phyloP scores from a whole-genome alignment of 2,113 vertebrate species.

The Potamarius usumacintae region DNA sequence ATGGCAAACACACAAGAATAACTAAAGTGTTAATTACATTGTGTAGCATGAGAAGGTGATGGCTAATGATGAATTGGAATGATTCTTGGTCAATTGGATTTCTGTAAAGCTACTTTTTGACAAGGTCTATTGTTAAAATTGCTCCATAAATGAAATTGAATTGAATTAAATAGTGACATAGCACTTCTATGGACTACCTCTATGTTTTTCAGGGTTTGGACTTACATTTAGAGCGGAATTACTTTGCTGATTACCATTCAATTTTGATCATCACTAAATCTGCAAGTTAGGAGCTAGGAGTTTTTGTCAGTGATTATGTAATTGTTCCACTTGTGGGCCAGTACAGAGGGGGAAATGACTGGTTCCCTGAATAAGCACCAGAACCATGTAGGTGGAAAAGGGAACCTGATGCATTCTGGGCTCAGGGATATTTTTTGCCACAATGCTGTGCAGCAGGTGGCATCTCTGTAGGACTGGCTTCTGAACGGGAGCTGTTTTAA shows the following conservation, averaged over 20 bases:
- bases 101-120: not conserved
- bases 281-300: not conserved
- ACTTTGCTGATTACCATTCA: not conserved
- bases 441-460: constrained; percentile 27
- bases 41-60: too few species aligned
- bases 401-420: not conserved
- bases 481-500: constrained; percentile 58
- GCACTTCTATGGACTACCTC: too few species aligned
- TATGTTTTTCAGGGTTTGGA: too few species aligned
- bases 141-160: too few species aligned
- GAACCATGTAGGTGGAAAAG: constrained; percentile 16
- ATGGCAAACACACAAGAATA: too few species aligned
- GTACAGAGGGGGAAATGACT: not conserved
- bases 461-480: constrained; percentile 44
- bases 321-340: not conserved
- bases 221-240: not conserved
- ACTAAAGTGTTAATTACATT: too few species aligned
- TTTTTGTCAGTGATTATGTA: not conserved
- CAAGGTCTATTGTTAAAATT: not conserved
- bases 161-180: too few species aligned
- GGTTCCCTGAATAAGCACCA: not conserved
- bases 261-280: not conserved
- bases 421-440: constrained; percentile 28
- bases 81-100: not conserved
- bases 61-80: too few species aligned